Evolutionary conservation across 2,113 vertebrate genomes (phyloP).

Genomic region (Struthidea cinerea): DNA sequence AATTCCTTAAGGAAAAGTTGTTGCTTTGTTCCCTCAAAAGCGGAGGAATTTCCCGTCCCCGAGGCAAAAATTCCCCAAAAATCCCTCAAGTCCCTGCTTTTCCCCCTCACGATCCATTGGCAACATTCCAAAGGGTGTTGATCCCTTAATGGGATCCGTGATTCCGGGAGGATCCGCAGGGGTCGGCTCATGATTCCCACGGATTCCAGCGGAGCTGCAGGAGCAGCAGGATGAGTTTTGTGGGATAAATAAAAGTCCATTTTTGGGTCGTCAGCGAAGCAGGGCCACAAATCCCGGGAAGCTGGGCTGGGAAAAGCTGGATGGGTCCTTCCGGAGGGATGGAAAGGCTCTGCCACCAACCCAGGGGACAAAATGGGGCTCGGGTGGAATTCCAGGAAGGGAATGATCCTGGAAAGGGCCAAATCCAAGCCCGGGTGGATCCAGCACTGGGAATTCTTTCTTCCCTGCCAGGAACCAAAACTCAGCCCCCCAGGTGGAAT

Average conservation of each 20-base stretch:
- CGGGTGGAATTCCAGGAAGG: no score
- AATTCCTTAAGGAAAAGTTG: not conserved
- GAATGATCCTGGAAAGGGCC: no score
- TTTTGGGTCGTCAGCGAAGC: not conserved
- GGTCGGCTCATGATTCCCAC: not conserved
- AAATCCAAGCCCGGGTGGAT: no score
- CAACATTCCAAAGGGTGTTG: not conserved
- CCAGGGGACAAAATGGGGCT: no score
- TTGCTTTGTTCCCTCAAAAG: not conserved
- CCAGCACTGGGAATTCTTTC: no score
- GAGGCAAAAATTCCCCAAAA: not conserved
- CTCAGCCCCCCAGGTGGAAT: no score
- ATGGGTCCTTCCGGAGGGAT: rapidly evolving
- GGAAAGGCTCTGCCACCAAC: no score
- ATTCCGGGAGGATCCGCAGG: not conserved
- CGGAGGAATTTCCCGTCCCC: not conserved
- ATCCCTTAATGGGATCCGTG: not conserved
- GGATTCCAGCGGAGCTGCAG: not conserved
- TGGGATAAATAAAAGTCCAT: not conserved
- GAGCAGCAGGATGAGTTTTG: not conserved
- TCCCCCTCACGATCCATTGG: not conserved
- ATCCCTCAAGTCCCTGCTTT: rapidly evolving
- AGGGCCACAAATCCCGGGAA: not conserved
- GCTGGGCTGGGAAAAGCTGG: not conserved
- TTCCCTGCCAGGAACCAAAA: no score